Base-by-base conservation (phyloP, 2,888 invertebrate genomes). In the Eupithecia tripunctaria region DNA sequence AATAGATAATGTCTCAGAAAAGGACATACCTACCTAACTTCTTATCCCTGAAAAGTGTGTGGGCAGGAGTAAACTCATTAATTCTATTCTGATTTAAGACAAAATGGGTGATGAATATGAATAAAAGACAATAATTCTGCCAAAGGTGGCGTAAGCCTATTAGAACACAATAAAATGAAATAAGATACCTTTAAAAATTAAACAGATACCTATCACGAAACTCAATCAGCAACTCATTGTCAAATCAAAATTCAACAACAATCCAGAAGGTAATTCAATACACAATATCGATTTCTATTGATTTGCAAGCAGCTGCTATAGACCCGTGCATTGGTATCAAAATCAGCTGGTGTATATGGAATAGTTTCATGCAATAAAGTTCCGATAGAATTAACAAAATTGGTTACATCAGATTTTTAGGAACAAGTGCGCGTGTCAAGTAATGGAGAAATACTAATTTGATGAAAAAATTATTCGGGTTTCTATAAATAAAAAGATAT, bases 201-300 rank as follows among this genome's bases (percentile, higher is more conserved):
- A 21, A 51, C 21, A 21, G 56, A 25, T 25, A 56, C 51, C 51
- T 56, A 25, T 56, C 10, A 56, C 21, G 60, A 29, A 29, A 60
- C 60, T 7, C 29, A 71, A 71, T 71, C 38, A 47, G n/a, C 32
- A 66, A 62, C 36, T 32, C 36, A 67, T 64, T 60, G 60, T 27
- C 60, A 29, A 64, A 32, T 25, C 47, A 32, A 38, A 64, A 36
- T 38, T 64, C n/a, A 36, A 64, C 60, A 29, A 60, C 29, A 29
- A 29, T 60, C 27, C 29, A 60, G n/a, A 18, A 29, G 60, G 60
- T 60, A 60, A 60, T 59, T 27, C 60, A 10, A 60, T 60, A n/a
- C 60, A 27, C 18, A 60, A 29, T 60, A 60, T 60, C 60, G 60
- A 60, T 60, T 60, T 29, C 60, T 21, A 60, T 60, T 60, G 56